phyloP scores from a whole-genome alignment of 2,888 invertebrate species.

The Drosophila pseudotalamancana region DNA sequence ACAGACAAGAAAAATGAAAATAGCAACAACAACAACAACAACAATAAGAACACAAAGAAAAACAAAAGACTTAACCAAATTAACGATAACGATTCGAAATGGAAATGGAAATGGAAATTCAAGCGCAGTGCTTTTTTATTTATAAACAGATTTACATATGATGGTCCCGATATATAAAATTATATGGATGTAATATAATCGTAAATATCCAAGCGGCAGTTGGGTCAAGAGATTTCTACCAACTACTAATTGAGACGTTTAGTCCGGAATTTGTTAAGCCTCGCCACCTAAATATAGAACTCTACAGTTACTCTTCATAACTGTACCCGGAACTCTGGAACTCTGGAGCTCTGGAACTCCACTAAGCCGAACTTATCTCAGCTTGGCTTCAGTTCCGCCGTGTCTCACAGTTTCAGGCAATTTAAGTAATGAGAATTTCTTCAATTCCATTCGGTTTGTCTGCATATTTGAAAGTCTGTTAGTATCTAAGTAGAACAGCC shows the following conservation, averaged over 20 bases:
- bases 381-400: conserved; percentile 1
- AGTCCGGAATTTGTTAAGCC: neutral
- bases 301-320: neutral
- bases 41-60: conserved; percentile 5
- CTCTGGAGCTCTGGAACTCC: neutral
- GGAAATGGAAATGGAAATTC: conserved; percentile 51
- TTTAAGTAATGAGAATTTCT: conserved; percentile 44
- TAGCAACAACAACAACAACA: conserved; percentile 17
- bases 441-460: conserved; percentile 22
- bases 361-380: neutral
- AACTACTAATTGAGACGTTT: conserved; percentile 29
- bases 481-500: conserved; percentile 68
- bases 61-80: conserved; percentile 66
- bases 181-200: conserved; percentile 7
- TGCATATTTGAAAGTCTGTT: conserved; percentile 42
- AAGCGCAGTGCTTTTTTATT: conserved; percentile 37
- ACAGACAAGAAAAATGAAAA: conserved; percentile 7
- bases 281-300: neutral
- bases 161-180: conserved; percentile 6
- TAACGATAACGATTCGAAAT: conserved; percentile 78
- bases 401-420: conserved; percentile 18
- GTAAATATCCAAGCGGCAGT: conserved; percentile 7
- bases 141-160: conserved; percentile 49
- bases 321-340: neutral
- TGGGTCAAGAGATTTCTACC: neutral